These are phyloP conservation scores for Tringa solitaria DNA, from an alignment of 2,113 vertebrate species.

Conservation along the genomic window DNA sequence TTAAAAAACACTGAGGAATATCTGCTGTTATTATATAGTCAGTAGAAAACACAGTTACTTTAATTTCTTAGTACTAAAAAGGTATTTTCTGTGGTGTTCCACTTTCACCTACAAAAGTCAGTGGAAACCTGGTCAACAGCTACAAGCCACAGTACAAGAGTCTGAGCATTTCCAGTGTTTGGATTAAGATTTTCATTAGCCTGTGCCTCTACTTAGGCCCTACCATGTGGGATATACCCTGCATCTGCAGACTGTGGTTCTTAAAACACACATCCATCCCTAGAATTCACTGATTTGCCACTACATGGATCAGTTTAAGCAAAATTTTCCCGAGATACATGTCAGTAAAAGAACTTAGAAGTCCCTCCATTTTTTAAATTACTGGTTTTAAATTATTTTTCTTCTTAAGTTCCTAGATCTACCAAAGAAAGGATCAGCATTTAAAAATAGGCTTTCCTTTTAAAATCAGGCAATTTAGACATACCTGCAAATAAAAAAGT, in stretches of 20 bases:
- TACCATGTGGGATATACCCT: neutral
- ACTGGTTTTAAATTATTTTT: neutral
- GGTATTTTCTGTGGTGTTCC: neutral
- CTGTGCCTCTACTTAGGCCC: neutral
- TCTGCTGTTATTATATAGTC: neutral
- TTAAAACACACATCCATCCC: neutral
- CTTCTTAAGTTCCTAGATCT: neutral
- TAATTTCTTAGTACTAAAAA: neutral
- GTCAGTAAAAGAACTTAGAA: neutral
- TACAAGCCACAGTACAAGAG: neutral
- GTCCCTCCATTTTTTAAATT: accelerated
- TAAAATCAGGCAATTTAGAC: neutral
- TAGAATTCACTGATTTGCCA: neutral
- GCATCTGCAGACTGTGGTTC: neutral
- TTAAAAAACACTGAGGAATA: neutral
- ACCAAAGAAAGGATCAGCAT: neutral
- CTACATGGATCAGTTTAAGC: neutral
- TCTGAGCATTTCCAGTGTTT: neutral
- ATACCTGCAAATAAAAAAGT: neutral
- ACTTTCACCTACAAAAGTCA: neutral
- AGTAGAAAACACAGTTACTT: neutral
- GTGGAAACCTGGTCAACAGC: neutral
- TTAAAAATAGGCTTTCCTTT: neutral
- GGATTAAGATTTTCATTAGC: neutral
- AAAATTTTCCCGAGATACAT: neutral